Percentiles rank a stretch among this genome's conserved stretches.
phyloP scores from a whole-genome alignment of 2,888 invertebrate species.

The Philaethria dido region DNA sequence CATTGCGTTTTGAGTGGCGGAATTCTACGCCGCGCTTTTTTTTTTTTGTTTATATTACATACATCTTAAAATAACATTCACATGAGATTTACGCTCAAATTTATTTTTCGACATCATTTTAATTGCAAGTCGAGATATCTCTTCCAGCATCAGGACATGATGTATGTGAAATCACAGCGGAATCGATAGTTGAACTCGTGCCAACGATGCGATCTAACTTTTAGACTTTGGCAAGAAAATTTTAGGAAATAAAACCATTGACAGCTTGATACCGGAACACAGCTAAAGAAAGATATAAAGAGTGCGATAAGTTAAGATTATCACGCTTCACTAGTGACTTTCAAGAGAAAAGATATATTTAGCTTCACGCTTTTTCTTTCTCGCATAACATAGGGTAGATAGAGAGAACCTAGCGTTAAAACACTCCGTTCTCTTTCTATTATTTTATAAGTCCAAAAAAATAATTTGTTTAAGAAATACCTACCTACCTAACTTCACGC shows the following conservation, averaged over 20 bases:
- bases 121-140: background rate
- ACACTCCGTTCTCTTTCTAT: no score
- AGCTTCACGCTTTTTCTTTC: no score
- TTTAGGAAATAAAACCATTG: constrained; percentile 9
- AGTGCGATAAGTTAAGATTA: background rate
- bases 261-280: background rate
- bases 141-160: background rate
- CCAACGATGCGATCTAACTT: constrained; percentile 26
- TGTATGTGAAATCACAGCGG: constrained; percentile 21
- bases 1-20: no score
- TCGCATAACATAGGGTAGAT: no score
- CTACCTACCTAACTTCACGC: no score
- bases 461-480: no score
- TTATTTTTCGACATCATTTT: constrained; percentile 5
- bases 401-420: no score
- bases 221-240: constrained; percentile 19
- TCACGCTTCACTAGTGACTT: background rate
- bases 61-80: background rate
- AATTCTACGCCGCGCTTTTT: no score
- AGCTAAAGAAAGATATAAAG: background rate
- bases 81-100: background rate
- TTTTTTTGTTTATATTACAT: no score
- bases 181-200: constrained; percentile 33
- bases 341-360: no score
- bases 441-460: no score